A percentile compares a stretch with the other conserved stretches of the same genome.
Evolutionary conservation across 2,888 invertebrate genomes (phyloP).

Genomic region (Aphidius colemani): DNA sequence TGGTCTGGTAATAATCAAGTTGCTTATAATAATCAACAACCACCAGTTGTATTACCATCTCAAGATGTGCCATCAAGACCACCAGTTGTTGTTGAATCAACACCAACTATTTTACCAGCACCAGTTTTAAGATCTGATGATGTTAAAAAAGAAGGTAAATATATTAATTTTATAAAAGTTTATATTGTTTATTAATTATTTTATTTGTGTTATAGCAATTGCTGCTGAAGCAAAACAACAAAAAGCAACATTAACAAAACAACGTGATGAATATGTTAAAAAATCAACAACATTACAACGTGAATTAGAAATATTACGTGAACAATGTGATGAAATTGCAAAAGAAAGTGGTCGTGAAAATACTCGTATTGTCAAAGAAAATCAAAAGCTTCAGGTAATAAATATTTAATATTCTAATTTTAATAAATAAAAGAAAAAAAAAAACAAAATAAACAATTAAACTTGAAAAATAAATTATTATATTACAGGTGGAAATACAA

Average conservation of each 20-base stretch:
- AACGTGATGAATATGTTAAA: conserved; percentile 80
- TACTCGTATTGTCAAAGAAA: conserved; percentile 79
- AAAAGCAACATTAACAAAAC: conserved; percentile 77
- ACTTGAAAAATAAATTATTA: conserved; percentile 11
- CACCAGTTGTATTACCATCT: conserved; percentile 45
- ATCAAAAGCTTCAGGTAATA: conserved; percentile 80
- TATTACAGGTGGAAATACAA: conserved; percentile 73
- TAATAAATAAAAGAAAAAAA: too few species aligned
- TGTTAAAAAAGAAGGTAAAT: conserved; percentile 58
- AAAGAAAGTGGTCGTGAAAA: conserved; percentile 78
- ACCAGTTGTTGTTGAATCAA: conserved; percentile 38
- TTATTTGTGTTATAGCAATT: conserved; percentile 64
- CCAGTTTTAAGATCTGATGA: conserved; percentile 52
- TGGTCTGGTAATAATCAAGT: conserved; percentile 54
- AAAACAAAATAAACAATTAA: conserved; percentile 2
- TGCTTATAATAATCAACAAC: conserved; percentile 53
- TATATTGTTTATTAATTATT: not conserved
- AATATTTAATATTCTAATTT: conserved; percentile 1
- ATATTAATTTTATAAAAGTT: not conserved
- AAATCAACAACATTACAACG: conserved; percentile 75
- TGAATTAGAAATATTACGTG: conserved; percentile 77
- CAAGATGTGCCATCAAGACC: conserved; percentile 43
- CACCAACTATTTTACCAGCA: conserved; percentile 40
- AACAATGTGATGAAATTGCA: conserved; percentile 78
- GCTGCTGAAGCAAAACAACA: conserved; percentile 83